phyloP scores from a whole-genome alignment of 1,140 invertebrate species.

The Dendroctonus ponderosae region DNA sequence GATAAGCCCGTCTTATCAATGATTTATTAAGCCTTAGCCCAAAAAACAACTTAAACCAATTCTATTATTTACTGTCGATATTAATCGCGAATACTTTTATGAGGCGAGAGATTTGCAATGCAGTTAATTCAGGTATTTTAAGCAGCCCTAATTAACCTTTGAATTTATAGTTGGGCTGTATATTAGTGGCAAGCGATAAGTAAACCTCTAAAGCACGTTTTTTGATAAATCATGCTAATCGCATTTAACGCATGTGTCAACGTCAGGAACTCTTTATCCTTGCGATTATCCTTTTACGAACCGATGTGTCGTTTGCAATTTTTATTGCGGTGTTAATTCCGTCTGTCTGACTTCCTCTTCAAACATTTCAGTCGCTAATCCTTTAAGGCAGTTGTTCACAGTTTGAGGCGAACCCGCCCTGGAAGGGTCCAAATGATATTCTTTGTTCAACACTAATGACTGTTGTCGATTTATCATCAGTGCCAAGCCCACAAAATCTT shows the following conservation, averaged over 20 bases:
- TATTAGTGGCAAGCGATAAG: neutral
- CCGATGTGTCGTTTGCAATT: too few relatives aligned
- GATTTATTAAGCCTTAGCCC: neutral
- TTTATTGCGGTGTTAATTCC: too few relatives aligned
- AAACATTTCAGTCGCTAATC: too few relatives aligned
- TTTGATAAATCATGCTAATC: neutral
- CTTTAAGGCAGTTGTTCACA: too few relatives aligned
- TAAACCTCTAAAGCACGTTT: neutral
- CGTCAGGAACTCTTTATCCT: neutral
- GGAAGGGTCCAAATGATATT: too few relatives aligned
- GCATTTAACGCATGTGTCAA: neutral
- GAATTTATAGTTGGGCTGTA: slow-evolving; percentile 5
- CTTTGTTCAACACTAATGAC: too few relatives aligned
- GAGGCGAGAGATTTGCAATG: neutral
- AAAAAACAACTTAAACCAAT: neutral
- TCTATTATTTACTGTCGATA: neutral
- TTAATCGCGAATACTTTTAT: neutral
- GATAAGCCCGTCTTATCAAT: neutral
- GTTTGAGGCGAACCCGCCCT: too few relatives aligned
- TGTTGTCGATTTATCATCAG: too few relatives aligned
- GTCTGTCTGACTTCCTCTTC: too few relatives aligned
- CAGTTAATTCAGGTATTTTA: neutral
- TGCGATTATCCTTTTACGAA: too few relatives aligned
- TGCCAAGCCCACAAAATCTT: too few relatives aligned
- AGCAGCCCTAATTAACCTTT: slow-evolving; percentile 2